phyloP scores from a whole-genome alignment of 92 coral and sea anemone genomes.

The Virgularia gustaviana region DNA sequence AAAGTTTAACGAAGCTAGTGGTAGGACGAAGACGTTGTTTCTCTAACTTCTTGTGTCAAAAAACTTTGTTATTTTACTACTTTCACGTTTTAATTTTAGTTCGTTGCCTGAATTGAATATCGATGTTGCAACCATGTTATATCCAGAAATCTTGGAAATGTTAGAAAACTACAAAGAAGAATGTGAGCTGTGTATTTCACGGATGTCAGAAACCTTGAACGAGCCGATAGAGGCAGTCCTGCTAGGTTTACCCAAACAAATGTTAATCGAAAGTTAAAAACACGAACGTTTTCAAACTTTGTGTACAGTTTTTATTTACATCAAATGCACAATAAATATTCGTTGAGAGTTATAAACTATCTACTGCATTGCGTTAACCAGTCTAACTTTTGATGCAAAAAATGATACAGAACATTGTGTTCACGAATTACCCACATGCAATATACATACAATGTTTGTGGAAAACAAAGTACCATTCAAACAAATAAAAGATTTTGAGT shows the following conservation, averaged over 20 bases:
- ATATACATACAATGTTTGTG: no score
- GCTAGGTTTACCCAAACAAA: background rate
- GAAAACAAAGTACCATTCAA: no score
- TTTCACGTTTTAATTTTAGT: conserved; percentile 48
- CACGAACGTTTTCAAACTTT: background rate
- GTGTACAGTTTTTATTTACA: background rate
- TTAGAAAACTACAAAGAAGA: conserved; percentile 60
- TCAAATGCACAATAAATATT: conserved; percentile 3
- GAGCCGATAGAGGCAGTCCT: conserved; percentile 10
- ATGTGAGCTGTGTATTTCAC: conserved; percentile 65
- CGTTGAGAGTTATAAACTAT: no score
- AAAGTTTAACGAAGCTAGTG: conserved; percentile 66
- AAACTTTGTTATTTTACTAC: background rate
- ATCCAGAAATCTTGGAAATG: conserved; percentile 74
- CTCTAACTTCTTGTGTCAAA: background rate
- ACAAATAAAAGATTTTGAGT: no score
- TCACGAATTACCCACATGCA: no score
- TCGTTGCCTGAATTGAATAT: conserved; percentile 66
- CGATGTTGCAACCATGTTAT: conserved; percentile 81
- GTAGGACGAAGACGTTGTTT: no score
- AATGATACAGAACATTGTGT: no score
- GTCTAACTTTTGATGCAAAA: no score
- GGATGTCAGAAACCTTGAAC: conserved; percentile 42
- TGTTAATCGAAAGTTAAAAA: background rate
- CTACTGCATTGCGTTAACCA: no score